Evolutionary conservation across 2,113 vertebrate species (phyloP).

Genomic region (Poeciliopsis prolifica): DNA sequence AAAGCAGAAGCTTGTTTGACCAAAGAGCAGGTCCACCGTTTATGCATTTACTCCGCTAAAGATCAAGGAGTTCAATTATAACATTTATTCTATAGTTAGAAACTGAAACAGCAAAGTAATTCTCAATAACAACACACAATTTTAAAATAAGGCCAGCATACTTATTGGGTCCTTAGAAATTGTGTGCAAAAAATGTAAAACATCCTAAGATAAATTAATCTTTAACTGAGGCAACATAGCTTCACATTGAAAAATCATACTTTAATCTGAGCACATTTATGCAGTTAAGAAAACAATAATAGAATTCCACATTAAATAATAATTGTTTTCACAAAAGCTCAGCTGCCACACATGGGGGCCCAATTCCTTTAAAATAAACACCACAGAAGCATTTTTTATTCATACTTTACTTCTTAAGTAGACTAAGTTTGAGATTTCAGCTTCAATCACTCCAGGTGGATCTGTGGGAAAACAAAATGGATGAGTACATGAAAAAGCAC

Average conservation of each 20-base stretch:
- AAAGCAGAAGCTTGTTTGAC: conserved; percentile 68
- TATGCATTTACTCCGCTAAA: conserved; percentile 75
- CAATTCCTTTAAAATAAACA: background rate
- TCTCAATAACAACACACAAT: background rate
- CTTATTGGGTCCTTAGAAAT: too few relatives aligned
- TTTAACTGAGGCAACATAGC: too few relatives aligned
- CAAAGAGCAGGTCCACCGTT: conserved; percentile 67
- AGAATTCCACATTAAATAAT: background rate
- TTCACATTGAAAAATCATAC: background rate
- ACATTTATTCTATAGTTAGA: background rate
- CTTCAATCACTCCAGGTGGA: background rate
- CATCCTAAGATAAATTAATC: too few relatives aligned
- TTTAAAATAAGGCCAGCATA: background rate
- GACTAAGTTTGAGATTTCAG: background rate
- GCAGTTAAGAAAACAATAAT: background rate
- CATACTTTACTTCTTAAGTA: background rate
- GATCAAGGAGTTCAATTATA: background rate
- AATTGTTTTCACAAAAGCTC: background rate
- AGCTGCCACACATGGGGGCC: too few relatives aligned
- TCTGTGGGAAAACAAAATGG: background rate
- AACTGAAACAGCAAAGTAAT: background rate
- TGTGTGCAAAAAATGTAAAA: too few relatives aligned
- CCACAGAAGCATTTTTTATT: background rate
- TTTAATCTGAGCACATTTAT: background rate
- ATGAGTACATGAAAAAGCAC: background rate